Evolutionary conservation across 2,888 invertebrate genomes (phyloP).

Genomic region (Drosophila subsilvestris): DNA sequence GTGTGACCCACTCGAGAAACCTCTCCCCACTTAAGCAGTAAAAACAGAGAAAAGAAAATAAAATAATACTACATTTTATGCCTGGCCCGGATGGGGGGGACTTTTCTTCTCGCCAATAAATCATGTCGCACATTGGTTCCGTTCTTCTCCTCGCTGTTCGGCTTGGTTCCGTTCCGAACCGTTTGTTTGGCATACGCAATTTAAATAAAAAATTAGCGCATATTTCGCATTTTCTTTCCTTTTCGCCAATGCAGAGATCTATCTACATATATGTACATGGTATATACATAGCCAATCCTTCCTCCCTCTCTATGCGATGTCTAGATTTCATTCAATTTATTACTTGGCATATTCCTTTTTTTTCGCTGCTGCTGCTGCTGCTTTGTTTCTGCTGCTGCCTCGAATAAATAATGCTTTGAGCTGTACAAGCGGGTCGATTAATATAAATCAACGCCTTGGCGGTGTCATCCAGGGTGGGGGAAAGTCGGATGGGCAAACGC

Average conservation of each 20-base stretch:
- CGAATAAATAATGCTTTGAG: slow-evolving; percentile 72
- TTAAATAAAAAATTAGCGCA: slow-evolving; percentile 55
- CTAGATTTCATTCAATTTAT: slow-evolving; percentile 60
- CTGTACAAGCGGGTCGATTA: slow-evolving; percentile 66
- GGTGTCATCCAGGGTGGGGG: slow-evolving; percentile 59
- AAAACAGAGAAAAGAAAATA: too few relatives aligned
- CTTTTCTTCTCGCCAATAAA: slow-evolving; percentile 63
- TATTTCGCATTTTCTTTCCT: slow-evolving; percentile 38
- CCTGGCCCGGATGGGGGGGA: not conserved
- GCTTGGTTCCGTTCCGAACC: slow-evolving; percentile 29
- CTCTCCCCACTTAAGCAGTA: slow-evolving; percentile 23
- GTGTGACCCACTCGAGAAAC: slow-evolving; percentile 60
- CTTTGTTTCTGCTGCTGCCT: slow-evolving; percentile 59
- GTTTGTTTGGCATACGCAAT: slow-evolving; percentile 59
- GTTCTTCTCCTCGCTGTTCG: not conserved
- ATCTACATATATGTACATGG: not conserved
- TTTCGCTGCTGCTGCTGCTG: too few relatives aligned
- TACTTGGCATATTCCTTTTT: slow-evolving; percentile 62
- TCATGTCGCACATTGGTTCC: slow-evolving; percentile 60
- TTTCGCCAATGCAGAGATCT: slow-evolving; percentile 11
- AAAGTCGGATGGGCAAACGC: slow-evolving; percentile 5
- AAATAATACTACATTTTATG: slow-evolving; percentile 33
- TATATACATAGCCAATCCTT: slow-evolving; percentile 6
- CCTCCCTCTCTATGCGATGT: slow-evolving; percentile 16
- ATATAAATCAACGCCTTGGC: slow-evolving; percentile 71